phyloP scores from a whole-genome alignment of 1,140 invertebrate genomes.

The Drosophila orena region DNA sequence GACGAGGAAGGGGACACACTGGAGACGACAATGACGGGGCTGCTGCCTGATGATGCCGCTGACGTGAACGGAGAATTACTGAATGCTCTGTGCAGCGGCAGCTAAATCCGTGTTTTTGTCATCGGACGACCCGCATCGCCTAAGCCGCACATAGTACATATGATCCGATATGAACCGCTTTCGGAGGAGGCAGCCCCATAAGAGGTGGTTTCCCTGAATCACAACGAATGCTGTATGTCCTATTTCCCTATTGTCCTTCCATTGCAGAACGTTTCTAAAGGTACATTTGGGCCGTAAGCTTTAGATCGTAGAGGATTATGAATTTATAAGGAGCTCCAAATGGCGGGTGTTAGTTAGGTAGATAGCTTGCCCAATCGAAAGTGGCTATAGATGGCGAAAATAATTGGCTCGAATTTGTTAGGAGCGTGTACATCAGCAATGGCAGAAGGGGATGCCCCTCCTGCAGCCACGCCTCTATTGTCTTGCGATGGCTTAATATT shows the following conservation, averaged over 20 bases:
- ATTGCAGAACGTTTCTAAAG: no score
- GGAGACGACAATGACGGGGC: constrained; percentile 25
- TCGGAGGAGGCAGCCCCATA: constrained; percentile 3
- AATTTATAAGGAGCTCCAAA: no score
- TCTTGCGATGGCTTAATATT: constrained; percentile 73
- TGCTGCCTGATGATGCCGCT: constrained; percentile 36
- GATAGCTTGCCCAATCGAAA: no score
- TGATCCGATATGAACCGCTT: constrained; percentile 38
- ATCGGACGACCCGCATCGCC: constrained; percentile 46
- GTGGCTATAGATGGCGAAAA: background rate
- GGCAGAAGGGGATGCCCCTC: background rate
- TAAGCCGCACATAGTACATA: constrained; percentile 27
- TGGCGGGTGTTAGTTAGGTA: no score
- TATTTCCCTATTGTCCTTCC: background rate
- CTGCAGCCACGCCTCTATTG: background rate
- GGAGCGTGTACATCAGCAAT: constrained; percentile 8
- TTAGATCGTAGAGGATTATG: no score
- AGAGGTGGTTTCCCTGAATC: background rate
- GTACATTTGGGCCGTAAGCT: no score
- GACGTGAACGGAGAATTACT: constrained; percentile 49
- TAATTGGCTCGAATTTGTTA: background rate
- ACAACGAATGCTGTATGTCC: constrained; percentile 7
- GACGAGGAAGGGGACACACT: background rate
- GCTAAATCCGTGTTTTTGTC: constrained; percentile 57
- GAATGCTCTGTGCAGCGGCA: constrained; percentile 47